Evolutionary conservation across 2,113 vertebrate species (phyloP).

Genomic region (Hypocryptadius cinnamomeus): DNA sequence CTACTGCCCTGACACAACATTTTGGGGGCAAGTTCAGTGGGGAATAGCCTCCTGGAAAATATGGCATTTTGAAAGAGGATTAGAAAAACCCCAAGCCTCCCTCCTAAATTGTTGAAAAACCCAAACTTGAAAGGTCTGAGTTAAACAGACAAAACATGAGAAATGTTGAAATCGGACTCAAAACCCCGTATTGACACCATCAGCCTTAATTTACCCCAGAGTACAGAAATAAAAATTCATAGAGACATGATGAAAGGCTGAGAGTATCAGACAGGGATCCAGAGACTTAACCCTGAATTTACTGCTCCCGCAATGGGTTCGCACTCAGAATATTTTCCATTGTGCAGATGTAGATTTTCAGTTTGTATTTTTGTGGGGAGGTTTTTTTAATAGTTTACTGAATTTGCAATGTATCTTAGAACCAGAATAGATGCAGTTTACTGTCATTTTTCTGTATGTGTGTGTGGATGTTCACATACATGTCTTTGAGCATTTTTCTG

Average conservation of each 20-base stretch:
- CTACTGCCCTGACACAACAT: neutral
- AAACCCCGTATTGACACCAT: constrained; percentile 8
- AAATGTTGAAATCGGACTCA: neutral
- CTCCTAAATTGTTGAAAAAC: neutral
- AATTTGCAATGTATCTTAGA: neutral
- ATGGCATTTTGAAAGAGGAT: neutral
- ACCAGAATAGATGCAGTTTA: neutral
- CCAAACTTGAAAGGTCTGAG: neutral
- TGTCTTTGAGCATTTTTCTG: neutral
- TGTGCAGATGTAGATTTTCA: neutral
- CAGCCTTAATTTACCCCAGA: constrained; percentile 51
- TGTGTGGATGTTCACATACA: neutral
- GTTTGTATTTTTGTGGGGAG: neutral
- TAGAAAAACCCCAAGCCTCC: neutral
- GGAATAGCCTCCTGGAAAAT: neutral
- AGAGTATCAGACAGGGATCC: constrained; percentile 16
- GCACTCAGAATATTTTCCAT: neutral
- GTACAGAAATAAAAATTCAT: constrained; percentile 52
- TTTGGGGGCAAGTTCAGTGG: rapidly evolving
- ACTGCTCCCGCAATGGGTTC: neutral
- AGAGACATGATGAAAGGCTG: constrained; percentile 46
- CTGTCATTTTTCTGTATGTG: neutral
- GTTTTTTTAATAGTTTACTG: neutral
- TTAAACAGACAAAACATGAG: neutral
- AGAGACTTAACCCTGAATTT: constrained; percentile 35